These are phyloP conservation scores for Orthonevra nobilis DNA, from an alignment of 2,888 invertebrate species.

Conservation along the genomic window DNA sequence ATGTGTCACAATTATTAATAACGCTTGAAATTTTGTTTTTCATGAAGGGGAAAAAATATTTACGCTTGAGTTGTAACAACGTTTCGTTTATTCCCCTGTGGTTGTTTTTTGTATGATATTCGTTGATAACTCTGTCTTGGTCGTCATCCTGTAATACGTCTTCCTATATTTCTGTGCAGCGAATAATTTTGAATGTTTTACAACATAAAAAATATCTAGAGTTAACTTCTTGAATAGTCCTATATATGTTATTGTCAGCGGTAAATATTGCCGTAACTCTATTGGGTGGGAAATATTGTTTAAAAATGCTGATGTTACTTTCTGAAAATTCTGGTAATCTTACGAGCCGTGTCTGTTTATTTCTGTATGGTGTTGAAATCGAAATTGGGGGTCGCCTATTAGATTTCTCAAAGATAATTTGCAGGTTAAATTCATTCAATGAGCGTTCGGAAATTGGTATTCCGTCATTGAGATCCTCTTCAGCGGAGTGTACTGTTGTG, in stretches of 20 bases:
- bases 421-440: constrained; percentile 67
- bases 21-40: no score
- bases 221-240: constrained; percentile 52
- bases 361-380: constrained; percentile 44
- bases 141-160: neutral
- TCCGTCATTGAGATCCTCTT: constrained; percentile 56
- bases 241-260: constrained; percentile 62
- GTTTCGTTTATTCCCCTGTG: constrained; percentile 32
- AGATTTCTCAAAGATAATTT: constrained; percentile 52
- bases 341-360: constrained; percentile 58
- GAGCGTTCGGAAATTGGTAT: constrained; percentile 70
- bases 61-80: no score
- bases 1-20: constrained; percentile 28
- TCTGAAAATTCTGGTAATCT: constrained; percentile 32
- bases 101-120: constrained; percentile 18
- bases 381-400: constrained; percentile 23
- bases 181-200: neutral
- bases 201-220: constrained; percentile 17
- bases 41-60: no score
- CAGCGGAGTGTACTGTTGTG: constrained; percentile 39
- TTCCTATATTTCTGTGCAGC: neutral
- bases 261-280: constrained; percentile 62
- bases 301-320: constrained; percentile 51
- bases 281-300: constrained; percentile 61
- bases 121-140: neutral